These are phyloP conservation scores for Gopherus flavomarginatus DNA, from an alignment of 2,113 vertebrate species.

Conservation along the genomic window DNA sequence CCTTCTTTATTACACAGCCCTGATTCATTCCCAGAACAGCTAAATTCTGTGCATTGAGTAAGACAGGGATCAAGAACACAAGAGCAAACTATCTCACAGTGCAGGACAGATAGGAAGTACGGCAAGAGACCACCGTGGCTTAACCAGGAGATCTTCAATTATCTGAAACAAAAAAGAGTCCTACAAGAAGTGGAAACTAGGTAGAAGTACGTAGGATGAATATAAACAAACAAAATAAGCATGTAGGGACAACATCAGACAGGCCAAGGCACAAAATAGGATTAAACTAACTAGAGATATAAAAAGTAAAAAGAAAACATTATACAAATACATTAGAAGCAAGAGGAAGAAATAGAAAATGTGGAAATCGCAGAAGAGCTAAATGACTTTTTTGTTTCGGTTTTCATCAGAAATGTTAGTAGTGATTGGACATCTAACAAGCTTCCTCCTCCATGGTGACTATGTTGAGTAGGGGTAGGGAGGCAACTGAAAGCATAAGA, in stretches of 20 bases:
- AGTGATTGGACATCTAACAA: neutral
- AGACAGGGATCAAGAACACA: neutral
- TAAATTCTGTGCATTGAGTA: neutral
- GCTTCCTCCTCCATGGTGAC: neutral
- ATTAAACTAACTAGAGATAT: neutral
- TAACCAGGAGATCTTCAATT: neutral
- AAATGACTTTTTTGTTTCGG: neutral
- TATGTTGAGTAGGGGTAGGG: neutral
- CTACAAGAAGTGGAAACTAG: neutral
- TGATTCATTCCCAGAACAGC: neutral
- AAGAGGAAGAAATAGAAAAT: neutral
- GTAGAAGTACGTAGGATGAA: neutral
- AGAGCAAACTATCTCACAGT: neutral
- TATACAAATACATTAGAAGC: neutral
- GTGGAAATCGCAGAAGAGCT: neutral
- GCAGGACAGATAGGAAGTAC: neutral
- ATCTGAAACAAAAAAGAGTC: neutral
- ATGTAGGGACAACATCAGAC: neutral
- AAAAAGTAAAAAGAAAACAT: neutral
- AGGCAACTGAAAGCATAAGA: neutral
- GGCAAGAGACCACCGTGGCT: neutral
- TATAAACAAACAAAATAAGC: neutral
- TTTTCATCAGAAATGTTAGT: neutral
- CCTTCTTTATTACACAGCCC: neutral
- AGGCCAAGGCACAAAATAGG: neutral